Percentiles rank a stretch among this genome's conserved stretches.
Evolutionary conservation across 2,113 vertebrate species (phyloP).

Genomic region (Perca schrenkii): DNA sequence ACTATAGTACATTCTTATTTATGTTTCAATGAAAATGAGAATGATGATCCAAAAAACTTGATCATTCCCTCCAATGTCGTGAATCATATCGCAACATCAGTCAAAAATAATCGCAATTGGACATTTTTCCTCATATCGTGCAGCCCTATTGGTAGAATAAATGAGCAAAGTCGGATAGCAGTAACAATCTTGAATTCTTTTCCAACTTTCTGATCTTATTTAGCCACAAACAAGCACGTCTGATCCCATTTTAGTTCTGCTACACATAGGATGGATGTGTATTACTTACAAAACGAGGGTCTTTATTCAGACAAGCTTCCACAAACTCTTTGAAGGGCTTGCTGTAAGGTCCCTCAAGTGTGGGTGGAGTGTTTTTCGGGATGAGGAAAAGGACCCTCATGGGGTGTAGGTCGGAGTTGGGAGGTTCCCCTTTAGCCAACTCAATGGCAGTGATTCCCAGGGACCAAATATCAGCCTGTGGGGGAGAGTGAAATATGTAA

Average conservation of each 20-base stretch:
- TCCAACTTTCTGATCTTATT: constrained; percentile 15
- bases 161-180: constrained; percentile 2
- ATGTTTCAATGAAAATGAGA: no score
- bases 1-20: no score
- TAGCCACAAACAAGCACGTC: background rate
- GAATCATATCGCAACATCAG: no score
- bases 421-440: constrained; percentile 96
- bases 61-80: no score
- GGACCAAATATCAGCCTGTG: constrained; percentile 98
- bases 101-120: no score
- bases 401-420: constrained; percentile 97
- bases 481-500: background rate
- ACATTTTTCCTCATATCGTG: no score
- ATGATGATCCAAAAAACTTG: no score
- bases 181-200: background rate
- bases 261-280: background rate
- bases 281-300: constrained; percentile 95
- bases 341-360: constrained; percentile 96
- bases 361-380: constrained; percentile 97
- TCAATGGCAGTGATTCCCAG: constrained; percentile 98
- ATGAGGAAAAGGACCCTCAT: constrained; percentile 99
- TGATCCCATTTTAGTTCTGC: constrained; percentile 7
- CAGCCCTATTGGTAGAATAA: constrained; percentile 4
- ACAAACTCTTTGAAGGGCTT: constrained; percentile 99
- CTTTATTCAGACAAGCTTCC: constrained; percentile 98